Percentiles rank a stretch among this genome's conserved stretches.
Evolutionary conservation across 2,113 vertebrate genomes (phyloP).

Genomic region (Myiozetetes cayanensis): DNA sequence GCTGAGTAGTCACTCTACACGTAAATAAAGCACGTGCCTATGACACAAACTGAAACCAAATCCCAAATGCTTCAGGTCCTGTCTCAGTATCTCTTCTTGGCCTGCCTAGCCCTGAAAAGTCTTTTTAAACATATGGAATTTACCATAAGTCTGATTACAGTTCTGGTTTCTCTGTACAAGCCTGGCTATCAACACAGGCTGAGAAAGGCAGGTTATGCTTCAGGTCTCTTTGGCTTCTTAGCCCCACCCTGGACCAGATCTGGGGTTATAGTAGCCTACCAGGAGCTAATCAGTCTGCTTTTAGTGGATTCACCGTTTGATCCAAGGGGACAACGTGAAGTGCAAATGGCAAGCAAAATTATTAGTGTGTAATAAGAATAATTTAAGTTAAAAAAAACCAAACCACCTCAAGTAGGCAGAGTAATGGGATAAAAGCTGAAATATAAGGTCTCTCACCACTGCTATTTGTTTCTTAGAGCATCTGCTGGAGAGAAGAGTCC

Average conservation of each 20-base stretch:
- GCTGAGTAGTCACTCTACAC: not conserved
- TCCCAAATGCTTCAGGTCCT: not conserved
- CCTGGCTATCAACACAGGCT: not conserved
- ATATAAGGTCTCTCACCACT: not conserved
- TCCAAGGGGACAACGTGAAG: not conserved
- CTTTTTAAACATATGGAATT: not conserved
- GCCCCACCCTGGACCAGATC: not conserved
- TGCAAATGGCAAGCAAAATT: not conserved
- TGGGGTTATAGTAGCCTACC: not conserved
- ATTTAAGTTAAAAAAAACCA: not conserved
- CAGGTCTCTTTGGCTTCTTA: not conserved
- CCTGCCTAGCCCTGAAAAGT: not conserved
- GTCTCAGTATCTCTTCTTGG: not conserved
- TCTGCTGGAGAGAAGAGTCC: fast-evolving
- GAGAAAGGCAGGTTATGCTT: not conserved
- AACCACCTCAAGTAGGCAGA: not conserved
- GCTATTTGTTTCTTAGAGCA: not conserved
- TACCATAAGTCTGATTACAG: not conserved
- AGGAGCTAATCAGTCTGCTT: not conserved
- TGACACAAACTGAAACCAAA: slow-evolving; percentile 26
- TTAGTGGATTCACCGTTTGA: not conserved
- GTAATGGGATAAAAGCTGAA: not conserved
- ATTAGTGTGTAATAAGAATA: not conserved
- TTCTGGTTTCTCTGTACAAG: not conserved
- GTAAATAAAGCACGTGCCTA: not conserved